Evolutionary conservation across 1,140 invertebrate genomes (phyloP).

Genomic region (Drosophila burlai): DNA sequence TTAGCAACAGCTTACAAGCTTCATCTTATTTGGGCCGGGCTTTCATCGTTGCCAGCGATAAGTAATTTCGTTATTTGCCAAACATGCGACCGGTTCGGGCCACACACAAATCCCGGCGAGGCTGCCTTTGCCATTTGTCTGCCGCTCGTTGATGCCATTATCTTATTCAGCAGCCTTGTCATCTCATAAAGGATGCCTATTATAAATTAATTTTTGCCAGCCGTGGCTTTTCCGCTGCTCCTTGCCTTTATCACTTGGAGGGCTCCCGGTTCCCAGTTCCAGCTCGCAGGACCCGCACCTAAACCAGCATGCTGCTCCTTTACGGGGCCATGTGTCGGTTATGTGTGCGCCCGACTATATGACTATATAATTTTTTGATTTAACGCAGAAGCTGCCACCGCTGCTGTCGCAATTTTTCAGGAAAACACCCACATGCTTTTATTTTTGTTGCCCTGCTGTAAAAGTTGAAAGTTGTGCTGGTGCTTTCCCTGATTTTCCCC

Average conservation of each 20-base stretch:
- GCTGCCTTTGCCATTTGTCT: constrained; percentile 61
- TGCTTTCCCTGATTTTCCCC: constrained; percentile 16
- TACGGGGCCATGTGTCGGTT: constrained; percentile 26
- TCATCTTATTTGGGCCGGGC: constrained; percentile 59
- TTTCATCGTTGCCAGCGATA: constrained; percentile 56
- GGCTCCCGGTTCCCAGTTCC: not conserved
- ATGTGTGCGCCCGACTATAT: constrained; percentile 68
- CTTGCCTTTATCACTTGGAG: constrained; percentile 64
- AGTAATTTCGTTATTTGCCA: constrained; percentile 83
- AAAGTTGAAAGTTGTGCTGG: constrained; percentile 72
- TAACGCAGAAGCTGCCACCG: constrained; percentile 63
- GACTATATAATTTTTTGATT: constrained; percentile 85
- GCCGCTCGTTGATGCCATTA: constrained; percentile 79
- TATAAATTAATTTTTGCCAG: constrained; percentile 84
- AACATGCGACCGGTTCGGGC: constrained; percentile 61
- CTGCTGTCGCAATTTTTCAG: constrained; percentile 83
- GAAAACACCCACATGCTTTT: constrained; percentile 68
- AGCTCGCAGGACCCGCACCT: constrained; percentile 38
- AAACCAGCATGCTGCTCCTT: constrained; percentile 66
- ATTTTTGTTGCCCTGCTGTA: constrained; percentile 54
- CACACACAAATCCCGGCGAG: constrained; percentile 32
- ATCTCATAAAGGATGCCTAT: constrained; percentile 84
- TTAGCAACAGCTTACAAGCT: constrained; percentile 77
- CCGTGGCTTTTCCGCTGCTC: constrained; percentile 50
- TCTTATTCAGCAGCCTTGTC: constrained; percentile 82